Base-by-base conservation (phyloP, 2,888 invertebrate genomes). In the Xestia sexstrigata region DNA sequence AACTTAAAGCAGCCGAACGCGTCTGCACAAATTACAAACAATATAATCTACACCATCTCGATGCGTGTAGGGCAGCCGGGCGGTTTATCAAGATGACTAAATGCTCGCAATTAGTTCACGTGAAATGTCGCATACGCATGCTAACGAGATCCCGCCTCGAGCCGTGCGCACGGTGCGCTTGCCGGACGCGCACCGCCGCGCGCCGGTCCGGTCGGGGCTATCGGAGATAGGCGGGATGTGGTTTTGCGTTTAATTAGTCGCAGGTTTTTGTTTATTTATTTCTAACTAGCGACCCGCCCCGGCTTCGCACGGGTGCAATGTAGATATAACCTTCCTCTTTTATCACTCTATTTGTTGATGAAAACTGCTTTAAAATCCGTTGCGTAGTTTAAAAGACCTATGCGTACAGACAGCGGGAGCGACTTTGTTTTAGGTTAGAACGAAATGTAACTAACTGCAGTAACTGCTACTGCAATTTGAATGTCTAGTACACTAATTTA, bases 91-190 rank as follows among this genome's bases (percentile, higher is more conserved):
- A 95, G 94, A 96, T 95, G 95, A 95, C 95, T 96, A 96, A 96
- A 96, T 93, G 95, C 93, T 94, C 91, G 95, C 96, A 96, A 96
- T 96, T 96, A 96, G 96, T 94, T 91, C 93, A 94, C 95, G 96
- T 95, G 96, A 96, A 96, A 96, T 96, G 96, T 96, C 96, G 94
- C 95, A 94, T 94, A 93, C 90, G 93, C 95, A 94, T 95, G 96
- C 96, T 96, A 96, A 96, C 96, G 95, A 96, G 95, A 93, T 94
- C 93, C 92, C 93, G 93, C 91, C 92, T 91, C 91, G 91, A 90
- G 93, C 58, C 92, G 90, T 89, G 89, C 91, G 91, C 89, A 89
- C 89, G 89, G 65, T 67, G 78, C 52, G 82, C 70, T 75, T 62
- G 65, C 86, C 81, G 84, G 81, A 83, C 86, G 88, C 88, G 80